Evolutionary conservation across 2,797 vertebrate genomes (phyloP).

Genomic region (Aulostomus chinensis): DNA sequence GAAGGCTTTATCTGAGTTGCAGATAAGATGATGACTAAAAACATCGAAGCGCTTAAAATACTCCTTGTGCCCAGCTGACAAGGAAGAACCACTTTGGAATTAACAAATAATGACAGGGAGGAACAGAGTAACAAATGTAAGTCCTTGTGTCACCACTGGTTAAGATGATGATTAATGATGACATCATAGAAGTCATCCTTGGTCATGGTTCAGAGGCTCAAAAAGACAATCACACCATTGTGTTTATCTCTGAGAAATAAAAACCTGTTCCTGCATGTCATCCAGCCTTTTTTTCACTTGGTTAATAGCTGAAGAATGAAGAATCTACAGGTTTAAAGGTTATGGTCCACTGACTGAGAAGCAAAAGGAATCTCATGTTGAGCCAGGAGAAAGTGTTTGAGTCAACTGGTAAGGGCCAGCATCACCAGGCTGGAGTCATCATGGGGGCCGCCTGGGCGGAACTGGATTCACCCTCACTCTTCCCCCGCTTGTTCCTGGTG

Average conservation of each 20-base stretch:
- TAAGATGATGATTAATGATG: constrained; percentile 7
- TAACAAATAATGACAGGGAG: background rate
- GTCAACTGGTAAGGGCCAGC: too few relatives aligned
- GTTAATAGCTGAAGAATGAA: too few relatives aligned
- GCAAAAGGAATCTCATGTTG: too few relatives aligned
- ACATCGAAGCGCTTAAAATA: constrained; percentile 49
- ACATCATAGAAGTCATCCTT: background rate
- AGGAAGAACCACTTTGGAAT: constrained; percentile 5
- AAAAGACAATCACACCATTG: background rate
- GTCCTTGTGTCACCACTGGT: background rate
- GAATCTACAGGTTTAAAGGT: too few relatives aligned
- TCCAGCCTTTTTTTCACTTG: background rate
- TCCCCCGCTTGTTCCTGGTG: too few relatives aligned
- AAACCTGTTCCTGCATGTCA: too few relatives aligned
- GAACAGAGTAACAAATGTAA: background rate
- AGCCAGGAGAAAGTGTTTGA: too few relatives aligned
- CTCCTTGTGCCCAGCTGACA: constrained; percentile 22
- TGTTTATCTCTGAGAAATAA: background rate
- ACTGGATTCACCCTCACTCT: too few relatives aligned
- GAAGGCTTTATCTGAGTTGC: constrained; percentile 27
- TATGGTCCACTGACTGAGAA: too few relatives aligned
- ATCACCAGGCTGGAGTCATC: too few relatives aligned
- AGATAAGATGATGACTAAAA: constrained; percentile 41
- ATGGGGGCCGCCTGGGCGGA: too few relatives aligned
- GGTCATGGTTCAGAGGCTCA: background rate